Evolutionary conservation across 2,797 vertebrate species (phyloP).

Genomic region (Cygnus olor): DNA sequence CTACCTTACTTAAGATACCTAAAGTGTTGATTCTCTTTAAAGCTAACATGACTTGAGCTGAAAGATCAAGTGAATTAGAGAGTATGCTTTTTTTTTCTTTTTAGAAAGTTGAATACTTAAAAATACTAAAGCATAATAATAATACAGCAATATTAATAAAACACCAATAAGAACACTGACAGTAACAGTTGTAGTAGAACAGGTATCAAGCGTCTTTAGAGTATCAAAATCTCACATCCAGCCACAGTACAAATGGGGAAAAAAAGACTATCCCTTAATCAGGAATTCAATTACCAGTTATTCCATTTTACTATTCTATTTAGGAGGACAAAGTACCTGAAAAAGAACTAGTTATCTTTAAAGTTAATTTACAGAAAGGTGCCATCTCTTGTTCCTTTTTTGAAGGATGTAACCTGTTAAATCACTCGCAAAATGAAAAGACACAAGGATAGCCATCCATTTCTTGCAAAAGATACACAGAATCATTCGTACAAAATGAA

Average conservation of each 20-base stretch:
- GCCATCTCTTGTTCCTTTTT: background rate
- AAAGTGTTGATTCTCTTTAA: background rate
- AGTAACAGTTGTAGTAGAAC: background rate
- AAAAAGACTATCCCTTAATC: background rate
- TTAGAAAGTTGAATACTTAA: background rate
- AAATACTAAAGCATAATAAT: background rate
- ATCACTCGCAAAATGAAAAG: constrained; percentile 12
- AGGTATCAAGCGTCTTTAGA: background rate
- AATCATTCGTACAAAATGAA: background rate
- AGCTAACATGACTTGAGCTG: background rate
- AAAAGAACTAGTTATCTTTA: background rate
- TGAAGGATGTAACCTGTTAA: background rate
- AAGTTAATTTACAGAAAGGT: background rate
- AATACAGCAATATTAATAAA: background rate
- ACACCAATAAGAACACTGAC: background rate
- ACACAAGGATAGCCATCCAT: background rate
- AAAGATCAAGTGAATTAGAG: background rate
- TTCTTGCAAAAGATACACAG: background rate
- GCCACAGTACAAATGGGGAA: background rate
- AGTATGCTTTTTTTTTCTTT: background rate
- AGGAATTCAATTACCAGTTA: background rate
- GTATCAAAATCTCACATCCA: background rate
- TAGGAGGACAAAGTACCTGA: background rate
- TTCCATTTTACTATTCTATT: background rate
- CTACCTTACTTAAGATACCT: background rate